Base-by-base conservation (phyloP, 2,113 vertebrate genomes). In the Amblyornis subalaris region DNA sequence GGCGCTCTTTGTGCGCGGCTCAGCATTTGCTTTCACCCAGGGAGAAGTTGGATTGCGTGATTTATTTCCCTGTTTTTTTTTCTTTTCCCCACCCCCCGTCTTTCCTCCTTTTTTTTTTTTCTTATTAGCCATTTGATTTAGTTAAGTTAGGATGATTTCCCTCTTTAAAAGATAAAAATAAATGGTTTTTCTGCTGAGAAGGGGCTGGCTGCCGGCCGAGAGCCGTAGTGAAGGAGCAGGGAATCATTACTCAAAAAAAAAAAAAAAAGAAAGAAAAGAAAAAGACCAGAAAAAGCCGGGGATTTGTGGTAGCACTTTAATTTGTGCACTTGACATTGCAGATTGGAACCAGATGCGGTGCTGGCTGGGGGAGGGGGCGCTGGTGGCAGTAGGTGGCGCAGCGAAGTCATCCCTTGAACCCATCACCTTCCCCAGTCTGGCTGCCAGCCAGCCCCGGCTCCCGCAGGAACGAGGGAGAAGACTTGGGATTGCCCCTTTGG, bases 301-400 rank as follows among this genome's bases (percentile, higher is more conserved):
- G 96, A 79, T 94, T 96, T 95, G 91, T 95, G 96, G 93, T 90
- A 91, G 94, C 91, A 58, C 93, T 97, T 97, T 92, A 95, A 96
- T 96, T 96, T 91, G 94, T 95, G 96, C 97, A 96, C 96, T 98
- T 97, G 97, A 97, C 97, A 92, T 95, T 97, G 80, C 50, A 94
- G 95, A 97, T 98, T 96, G 96, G 97, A 97, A 96, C 61, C 97
- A 97, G 97, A 97, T 95, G 96, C 92, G 19, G 80, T 73, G 85
- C 66, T 54, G 18, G 14, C 69, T 60, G 89, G 75, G 79, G 85
- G 93, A 70, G 89, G 77, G 90, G 83, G 53, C 44, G 9, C 47
- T 58, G 92, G 93, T 95, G 97, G 94, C 97, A 75, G 93, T 96
- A 95, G 97, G 75, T 97, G 97, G 96, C 89, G 48, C 79, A 94